Percentiles rank a stretch among this genome's conserved stretches.
phyloP scores from a whole-genome alignment of 2,797 vertebrate species.

The Uromys caudimaculatus region DNA sequence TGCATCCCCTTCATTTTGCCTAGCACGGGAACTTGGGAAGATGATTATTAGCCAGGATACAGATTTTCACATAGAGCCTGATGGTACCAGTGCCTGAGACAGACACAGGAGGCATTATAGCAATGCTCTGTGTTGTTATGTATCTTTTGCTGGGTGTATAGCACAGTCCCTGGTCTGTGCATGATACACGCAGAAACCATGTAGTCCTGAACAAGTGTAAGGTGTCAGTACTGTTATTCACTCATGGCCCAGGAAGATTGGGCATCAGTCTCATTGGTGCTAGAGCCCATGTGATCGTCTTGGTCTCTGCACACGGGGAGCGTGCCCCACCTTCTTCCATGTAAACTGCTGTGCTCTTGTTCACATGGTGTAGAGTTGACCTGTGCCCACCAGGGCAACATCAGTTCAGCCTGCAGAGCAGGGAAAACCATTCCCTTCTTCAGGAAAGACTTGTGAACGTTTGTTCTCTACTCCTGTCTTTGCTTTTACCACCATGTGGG shows the following conservation, averaged over 20 bases:
- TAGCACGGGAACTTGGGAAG: neutral
- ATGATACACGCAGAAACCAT: rapidly evolving
- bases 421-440: neutral
- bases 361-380: neutral
- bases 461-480: neutral
- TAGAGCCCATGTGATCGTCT: neutral
- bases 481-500: neutral
- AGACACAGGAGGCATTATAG: neutral
- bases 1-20: neutral
- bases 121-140: neutral
- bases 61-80: neutral
- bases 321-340: neutral
- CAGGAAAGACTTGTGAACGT: neutral
- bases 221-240: neutral
- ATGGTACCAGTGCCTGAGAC: too few relatives aligned
- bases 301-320: rapidly evolving
- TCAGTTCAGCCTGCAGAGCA: neutral
- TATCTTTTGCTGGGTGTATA: neutral
- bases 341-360: neutral
- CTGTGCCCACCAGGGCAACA: neutral
- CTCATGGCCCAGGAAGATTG: neutral
- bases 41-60: neutral
- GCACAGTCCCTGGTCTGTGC: neutral
- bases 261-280: neutral
- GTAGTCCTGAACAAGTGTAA: neutral